Conservation (phyloP, 2,113 vertebrate genomes). For the Varanus komodoensis region DNA sequence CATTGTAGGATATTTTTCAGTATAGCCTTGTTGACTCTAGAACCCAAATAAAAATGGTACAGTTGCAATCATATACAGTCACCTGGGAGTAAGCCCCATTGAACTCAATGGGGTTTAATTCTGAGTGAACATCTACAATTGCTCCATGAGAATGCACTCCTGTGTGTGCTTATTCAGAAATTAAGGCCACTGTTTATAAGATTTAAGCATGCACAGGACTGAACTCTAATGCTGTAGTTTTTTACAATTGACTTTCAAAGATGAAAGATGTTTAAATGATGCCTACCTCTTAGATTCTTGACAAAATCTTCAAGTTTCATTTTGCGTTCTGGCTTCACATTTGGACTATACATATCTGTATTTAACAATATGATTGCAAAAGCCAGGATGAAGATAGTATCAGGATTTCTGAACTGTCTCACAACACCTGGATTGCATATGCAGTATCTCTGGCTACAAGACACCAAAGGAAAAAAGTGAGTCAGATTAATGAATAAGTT, state of each 20-base stretch:
- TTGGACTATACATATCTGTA: constrained; percentile 99
- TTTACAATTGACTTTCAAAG: neutral
- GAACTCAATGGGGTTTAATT: no score
- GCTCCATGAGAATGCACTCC: no score
- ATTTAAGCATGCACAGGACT: neutral
- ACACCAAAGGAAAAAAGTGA: constrained; percentile 16
- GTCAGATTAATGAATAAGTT: constrained; percentile 33
- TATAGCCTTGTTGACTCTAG: neutral
- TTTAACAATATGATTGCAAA: constrained; percentile 98
- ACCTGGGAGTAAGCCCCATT: neutral
- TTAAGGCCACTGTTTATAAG: neutral
- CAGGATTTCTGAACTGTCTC: constrained; percentile 95
- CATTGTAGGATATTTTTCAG: neutral
- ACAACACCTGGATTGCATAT: constrained; percentile 98
- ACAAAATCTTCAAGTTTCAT: constrained; percentile 99
- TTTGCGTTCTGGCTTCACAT: constrained; percentile 96
- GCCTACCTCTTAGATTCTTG: constrained; percentile 94
- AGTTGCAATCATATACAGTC: neutral
- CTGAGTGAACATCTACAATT: no score
- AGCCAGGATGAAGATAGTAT: constrained; percentile 98
- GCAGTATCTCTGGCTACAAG: constrained; percentile 93
- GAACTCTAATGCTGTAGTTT: neutral
- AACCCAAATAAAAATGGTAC: neutral
- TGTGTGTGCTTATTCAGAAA: no score
- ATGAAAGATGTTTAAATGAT: fast-evolving